Base-by-base conservation (phyloP, 2,797 vertebrate genomes). In the Pseudochaenichthys georgianus region DNA sequence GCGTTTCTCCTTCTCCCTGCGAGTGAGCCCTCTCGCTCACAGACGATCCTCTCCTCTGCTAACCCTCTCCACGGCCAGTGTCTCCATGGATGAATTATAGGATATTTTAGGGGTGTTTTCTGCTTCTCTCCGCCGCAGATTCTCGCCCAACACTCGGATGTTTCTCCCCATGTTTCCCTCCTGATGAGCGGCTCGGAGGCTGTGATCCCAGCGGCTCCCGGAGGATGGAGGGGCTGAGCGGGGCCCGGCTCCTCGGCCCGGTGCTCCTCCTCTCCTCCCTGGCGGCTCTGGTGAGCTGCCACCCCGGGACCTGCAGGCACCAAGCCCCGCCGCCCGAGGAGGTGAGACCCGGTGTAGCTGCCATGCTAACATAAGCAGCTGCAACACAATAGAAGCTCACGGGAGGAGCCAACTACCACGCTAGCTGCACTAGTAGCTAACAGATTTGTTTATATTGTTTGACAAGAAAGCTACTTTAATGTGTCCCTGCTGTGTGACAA, bases 201-300 rank as follows among this genome's bases (percentile, higher is more conserved):
- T 38, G 6, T 38, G 34, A 38, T 38, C 34, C 34, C 34, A 38
- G 34, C 6, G 34, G 34, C 8, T 38, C 8, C 68, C 78, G 76
- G 86, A 94, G 81, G 87, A 95, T 95, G 95, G 94, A 91, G 89
- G 75, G 90, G 86, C 81, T 90, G 66, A 92, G 68, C 61, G 57
- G 75, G 61, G 88, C 80, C 69, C 41, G 79, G 85, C 28, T 80
- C 75, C 68, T 92, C 72, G 69, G 82, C 43, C 66, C 82, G 1
- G 85, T 19, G 23, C 81, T 90, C 12, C 4, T 88, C 38, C 13
- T 92, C 7, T 84, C 83, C 5, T 48, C 88, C 42, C 83, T 93
- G 59, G 78, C 81, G 10, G 70, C 80, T 31, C 42, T 77, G 5
- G 91, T 71, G 43, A 89, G 85, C 76, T 82, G 91, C 62, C 91